Percentiles rank a stretch among this genome's conserved stretches.
phyloP scores from a whole-genome alignment of 2,797 vertebrate genomes.

The Micromesistius poutassou region DNA sequence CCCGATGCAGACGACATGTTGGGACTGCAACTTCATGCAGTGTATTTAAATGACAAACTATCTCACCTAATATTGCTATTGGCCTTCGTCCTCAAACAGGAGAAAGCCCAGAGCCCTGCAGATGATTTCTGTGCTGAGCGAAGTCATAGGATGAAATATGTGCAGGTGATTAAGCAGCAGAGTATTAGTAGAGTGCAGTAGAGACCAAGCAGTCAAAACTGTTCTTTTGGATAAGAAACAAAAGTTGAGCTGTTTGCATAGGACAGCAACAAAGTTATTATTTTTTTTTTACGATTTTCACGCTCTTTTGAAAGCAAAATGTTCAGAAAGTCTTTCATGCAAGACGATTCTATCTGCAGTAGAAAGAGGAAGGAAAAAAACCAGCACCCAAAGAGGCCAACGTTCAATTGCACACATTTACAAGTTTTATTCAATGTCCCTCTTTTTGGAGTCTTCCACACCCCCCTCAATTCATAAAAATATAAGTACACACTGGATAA shows the following conservation, averaged over 20 bases:
- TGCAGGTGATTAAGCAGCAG: background rate
- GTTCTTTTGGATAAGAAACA: background rate
- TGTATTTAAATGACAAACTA: background rate
- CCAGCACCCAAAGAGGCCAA: conserved; percentile 32
- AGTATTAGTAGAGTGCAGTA: background rate
- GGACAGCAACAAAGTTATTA: no score
- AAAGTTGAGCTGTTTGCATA: background rate
- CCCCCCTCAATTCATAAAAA: conserved; percentile 61
- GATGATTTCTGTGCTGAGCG: background rate
- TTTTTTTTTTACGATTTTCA: no score
- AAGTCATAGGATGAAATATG: background rate
- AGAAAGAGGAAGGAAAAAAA: conserved; percentile 24
- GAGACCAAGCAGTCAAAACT: background rate
- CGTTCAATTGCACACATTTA: conserved; percentile 62
- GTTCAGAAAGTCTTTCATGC: background rate
- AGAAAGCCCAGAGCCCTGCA: background rate
- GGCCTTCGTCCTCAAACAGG: background rate
- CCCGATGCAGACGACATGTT: background rate
- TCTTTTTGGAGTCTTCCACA: conserved; percentile 27
- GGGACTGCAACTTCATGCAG: background rate
- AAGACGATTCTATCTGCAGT: background rate
- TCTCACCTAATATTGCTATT: background rate
- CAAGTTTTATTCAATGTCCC: conserved; percentile 67
- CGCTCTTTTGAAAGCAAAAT: background rate
- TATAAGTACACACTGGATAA: conserved; percentile 61